Conservation (phyloP, 2,888 invertebrate genomes). For the Therioaphis trifolii region DNA sequence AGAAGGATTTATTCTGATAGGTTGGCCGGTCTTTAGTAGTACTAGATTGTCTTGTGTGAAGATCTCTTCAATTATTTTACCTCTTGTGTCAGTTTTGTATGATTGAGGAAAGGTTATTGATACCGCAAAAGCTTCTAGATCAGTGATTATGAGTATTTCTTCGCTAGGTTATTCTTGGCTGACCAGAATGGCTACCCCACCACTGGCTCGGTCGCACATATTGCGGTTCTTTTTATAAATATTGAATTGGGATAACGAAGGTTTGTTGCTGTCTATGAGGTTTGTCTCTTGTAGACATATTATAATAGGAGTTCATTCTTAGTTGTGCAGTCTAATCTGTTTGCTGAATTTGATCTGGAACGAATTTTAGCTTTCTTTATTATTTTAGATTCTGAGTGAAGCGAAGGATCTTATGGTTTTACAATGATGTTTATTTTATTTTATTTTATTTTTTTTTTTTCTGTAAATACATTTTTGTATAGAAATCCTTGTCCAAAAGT, state of each 20-base stretch:
- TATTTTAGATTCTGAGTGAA: no score
- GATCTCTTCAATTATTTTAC: conserved; percentile 20
- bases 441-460: no score
- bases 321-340: not conserved
- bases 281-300: not conserved
- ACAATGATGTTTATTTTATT: no score
- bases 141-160: not conserved
- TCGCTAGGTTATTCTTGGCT: not conserved
- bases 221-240: not conserved
- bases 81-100: not conserved
- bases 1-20: not conserved
- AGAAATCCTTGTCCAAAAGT: no score
- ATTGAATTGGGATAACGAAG: not conserved
- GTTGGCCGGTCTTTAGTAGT: not conserved
- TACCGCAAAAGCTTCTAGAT: not conserved
- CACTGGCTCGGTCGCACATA: not conserved
- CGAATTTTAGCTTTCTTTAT: no score
- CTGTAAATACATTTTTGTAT: no score
- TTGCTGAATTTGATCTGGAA: not conserved
- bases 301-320: not conserved
- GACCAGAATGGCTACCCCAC: not conserved
- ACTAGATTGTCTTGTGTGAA: not conserved
- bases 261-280: conserved; percentile 1
- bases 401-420: no score
- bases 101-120: not conserved